Conservation (phyloP, 2,113 vertebrate genomes). For the Oxyruncus cristatus region DNA sequence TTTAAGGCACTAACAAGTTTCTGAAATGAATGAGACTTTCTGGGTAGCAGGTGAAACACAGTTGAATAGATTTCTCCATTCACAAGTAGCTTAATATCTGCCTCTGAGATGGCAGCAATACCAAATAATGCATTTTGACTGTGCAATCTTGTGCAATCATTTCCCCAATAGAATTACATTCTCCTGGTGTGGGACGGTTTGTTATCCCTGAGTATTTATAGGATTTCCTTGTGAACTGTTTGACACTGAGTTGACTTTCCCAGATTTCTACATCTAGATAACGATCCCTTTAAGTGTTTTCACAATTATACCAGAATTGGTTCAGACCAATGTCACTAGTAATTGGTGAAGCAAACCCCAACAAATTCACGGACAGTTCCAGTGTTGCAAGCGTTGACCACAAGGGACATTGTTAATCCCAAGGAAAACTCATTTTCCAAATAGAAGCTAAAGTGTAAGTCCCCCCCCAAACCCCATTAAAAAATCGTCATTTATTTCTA, state of each 20-base stretch:
- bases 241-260: background rate
- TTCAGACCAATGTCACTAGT: slow-evolving; percentile 27
- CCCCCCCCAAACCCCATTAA: background rate
- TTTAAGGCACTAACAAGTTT: slow-evolving; percentile 16
- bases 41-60: slow-evolving; percentile 1
- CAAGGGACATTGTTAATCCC: background rate
- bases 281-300: slow-evolving; percentile 36
- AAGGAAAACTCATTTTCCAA: slow-evolving; percentile 13
- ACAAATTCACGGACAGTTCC: background rate
- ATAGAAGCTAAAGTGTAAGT: background rate
- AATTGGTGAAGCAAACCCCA: background rate
- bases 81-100: background rate
- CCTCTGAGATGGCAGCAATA: background rate
- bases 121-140: background rate
- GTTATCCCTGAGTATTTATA: background rate
- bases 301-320: background rate
- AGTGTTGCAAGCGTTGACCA: background rate
- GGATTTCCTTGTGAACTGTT: background rate
- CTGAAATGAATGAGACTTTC: slow-evolving; percentile 37
- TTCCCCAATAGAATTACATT: background rate
- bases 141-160: background rate
- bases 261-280: background rate
- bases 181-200: background rate
- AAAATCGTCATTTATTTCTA: background rate
- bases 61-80: background rate